A percentile compares a stretch with the other conserved stretches of the same genome.
Evolutionary conservation across 2,113 vertebrate genomes (phyloP).

Genomic region (Puntigrus tetrazona): DNA sequence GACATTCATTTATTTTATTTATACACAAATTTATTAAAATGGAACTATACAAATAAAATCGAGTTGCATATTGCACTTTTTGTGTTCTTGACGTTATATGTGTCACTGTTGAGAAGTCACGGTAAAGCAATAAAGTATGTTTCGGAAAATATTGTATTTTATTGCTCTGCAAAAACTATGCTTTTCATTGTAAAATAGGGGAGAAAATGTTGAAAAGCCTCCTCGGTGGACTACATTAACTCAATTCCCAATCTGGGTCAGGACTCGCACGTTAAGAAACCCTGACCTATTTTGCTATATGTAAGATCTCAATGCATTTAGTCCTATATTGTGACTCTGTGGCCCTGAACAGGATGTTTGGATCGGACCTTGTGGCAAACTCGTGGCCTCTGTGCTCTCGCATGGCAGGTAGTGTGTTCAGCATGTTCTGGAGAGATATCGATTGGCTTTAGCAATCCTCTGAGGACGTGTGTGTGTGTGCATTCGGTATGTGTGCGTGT

Average conservation of each 20-base stretch:
- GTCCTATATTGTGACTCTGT: not conserved
- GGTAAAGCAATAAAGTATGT: too few relatives aligned
- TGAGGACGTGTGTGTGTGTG: conserved; percentile 1
- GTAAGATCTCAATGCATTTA: conserved; percentile 8
- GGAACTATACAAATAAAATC: too few relatives aligned
- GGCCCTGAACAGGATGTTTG: not conserved
- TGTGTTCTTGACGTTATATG: too few relatives aligned
- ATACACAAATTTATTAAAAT: too few relatives aligned
- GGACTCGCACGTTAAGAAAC: not conserved
- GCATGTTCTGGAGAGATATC: conserved; percentile 26
- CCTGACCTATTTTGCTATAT: conserved; percentile 5
- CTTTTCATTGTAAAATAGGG: not conserved
- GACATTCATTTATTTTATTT: too few relatives aligned
- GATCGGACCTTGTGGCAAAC: not conserved
- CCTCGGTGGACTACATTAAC: not conserved
- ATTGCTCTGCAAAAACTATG: too few relatives aligned
- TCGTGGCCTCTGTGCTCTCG: not conserved
- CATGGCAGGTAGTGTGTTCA: conserved; percentile 37
- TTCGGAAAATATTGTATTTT: too few relatives aligned
- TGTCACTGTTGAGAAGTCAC: too few relatives aligned
- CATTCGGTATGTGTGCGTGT: conserved; percentile 38
- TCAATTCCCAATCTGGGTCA: not conserved
- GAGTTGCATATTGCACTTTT: too few relatives aligned
- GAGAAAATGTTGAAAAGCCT: not conserved
- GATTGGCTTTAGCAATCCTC: not conserved